phyloP scores from a whole-genome alignment of 2,797 vertebrate genomes.

The Cuniculus paca region DNA sequence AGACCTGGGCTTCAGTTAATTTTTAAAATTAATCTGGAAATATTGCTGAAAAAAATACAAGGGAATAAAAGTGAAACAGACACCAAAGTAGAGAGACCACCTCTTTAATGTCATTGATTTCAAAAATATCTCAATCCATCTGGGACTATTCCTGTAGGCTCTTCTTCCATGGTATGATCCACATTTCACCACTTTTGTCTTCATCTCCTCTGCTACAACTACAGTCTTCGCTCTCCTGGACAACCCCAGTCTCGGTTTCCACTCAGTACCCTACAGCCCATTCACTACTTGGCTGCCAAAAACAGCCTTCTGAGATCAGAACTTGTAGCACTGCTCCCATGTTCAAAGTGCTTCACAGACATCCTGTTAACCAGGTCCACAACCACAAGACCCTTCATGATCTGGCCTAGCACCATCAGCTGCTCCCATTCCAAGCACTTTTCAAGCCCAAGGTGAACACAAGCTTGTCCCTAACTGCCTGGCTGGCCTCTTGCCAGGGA shows the following conservation, averaged over 20 bases:
- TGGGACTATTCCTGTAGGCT: background rate
- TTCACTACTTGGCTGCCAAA: background rate
- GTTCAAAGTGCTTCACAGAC: background rate
- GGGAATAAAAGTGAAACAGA: background rate
- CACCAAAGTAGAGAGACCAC: background rate
- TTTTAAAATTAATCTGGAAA: background rate
- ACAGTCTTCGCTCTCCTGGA: background rate
- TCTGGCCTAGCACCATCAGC: background rate
- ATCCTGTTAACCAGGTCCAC: background rate
- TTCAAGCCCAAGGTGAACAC: background rate
- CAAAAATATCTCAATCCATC: background rate
- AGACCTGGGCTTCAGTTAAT: background rate
- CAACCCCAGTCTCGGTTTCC: background rate
- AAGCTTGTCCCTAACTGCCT: background rate
- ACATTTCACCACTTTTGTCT: background rate
- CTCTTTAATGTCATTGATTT: background rate
- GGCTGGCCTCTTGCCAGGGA: background rate
- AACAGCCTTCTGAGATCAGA: background rate
- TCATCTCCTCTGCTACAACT: background rate
- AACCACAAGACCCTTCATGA: background rate
- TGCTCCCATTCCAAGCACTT: background rate
- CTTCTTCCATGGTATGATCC: background rate
- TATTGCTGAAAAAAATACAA: background rate
- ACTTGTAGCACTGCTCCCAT: background rate
- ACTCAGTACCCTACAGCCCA: background rate